A percentile compares a stretch with the other conserved stretches of the same genome.
Evolutionary conservation across 2,797 vertebrate species (phyloP).

Genomic region (Semotilus atromaculatus): DNA sequence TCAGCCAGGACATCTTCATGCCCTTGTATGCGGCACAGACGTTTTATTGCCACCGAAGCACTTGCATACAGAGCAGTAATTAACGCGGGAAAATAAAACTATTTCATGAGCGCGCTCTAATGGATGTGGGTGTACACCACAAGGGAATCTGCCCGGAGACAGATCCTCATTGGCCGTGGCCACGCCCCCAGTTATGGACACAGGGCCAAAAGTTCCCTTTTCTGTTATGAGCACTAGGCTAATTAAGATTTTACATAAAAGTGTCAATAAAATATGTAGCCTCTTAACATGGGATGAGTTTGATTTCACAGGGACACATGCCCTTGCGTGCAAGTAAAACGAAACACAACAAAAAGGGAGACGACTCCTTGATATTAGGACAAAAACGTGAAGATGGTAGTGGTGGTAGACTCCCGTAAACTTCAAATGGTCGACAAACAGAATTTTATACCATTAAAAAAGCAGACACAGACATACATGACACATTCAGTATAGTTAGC

Average conservation of each 20-base stretch:
- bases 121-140: slow-evolving; percentile 77
- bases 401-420: neutral
- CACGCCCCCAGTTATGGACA: slow-evolving; percentile 52
- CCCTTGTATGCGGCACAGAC: slow-evolving; percentile 75
- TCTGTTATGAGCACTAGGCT: slow-evolving; percentile 75
- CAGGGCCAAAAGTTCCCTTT: slow-evolving; percentile 59
- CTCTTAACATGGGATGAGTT: slow-evolving; percentile 46
- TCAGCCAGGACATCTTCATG: slow-evolving; percentile 61
- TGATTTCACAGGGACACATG: slow-evolving; percentile 46
- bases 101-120: slow-evolving; percentile 77
- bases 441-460: neutral
- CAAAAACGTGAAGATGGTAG: slow-evolving; percentile 16
- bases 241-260: slow-evolving; percentile 85
- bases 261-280: slow-evolving; percentile 78
- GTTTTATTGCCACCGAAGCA: slow-evolving; percentile 72
- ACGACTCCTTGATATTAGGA: slow-evolving; percentile 6
- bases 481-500: slow-evolving; percentile 65
- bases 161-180: slow-evolving; percentile 44
- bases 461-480: neutral
- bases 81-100: slow-evolving; percentile 84
- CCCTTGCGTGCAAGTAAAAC: slow-evolving; percentile 3
- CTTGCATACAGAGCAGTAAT: slow-evolving; percentile 75
- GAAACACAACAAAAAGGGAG: slow-evolving; percentile 17
- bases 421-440: neutral
- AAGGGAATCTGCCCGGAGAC: slow-evolving; percentile 66